Percentiles rank a stretch among this genome's conserved stretches.
phyloP scores from a whole-genome alignment of 2,797 vertebrate species.

The Lutjanus campechanus region DNA sequence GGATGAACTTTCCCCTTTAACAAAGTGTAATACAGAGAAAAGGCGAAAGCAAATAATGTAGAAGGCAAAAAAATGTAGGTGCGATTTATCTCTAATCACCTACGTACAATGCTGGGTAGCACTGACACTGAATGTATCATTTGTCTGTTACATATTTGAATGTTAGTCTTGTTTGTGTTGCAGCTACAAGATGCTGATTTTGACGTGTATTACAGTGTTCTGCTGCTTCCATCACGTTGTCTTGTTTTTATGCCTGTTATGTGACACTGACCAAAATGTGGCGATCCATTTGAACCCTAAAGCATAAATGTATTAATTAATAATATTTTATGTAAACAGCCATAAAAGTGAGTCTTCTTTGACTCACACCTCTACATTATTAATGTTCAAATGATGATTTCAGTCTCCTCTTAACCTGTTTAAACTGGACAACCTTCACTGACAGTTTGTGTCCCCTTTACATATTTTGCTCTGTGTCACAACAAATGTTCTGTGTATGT shows the following conservation, averaged over 20 bases:
- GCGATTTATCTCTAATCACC: background rate
- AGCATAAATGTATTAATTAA: background rate
- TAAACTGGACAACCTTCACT: background rate
- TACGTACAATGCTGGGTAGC: background rate
- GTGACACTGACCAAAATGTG: constrained; percentile 83
- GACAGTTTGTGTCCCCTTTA: background rate
- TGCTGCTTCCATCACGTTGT: constrained; percentile 81
- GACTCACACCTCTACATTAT: background rate
- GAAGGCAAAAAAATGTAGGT: background rate
- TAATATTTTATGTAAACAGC: background rate
- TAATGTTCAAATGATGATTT: constrained; percentile 6
- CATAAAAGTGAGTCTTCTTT: background rate
- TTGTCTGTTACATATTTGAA: constrained; percentile 82
- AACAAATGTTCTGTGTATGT: constrained; percentile 85
- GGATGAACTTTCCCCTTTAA: too few relatives aligned
- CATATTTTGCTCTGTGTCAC: constrained; percentile 83
- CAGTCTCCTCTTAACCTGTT: background rate
- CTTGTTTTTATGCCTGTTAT: constrained; percentile 83
- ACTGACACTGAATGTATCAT: constrained; percentile 81
- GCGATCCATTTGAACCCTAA: background rate
- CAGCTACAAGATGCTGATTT: constrained; percentile 59
- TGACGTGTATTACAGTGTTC: constrained; percentile 65
- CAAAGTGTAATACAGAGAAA: background rate
- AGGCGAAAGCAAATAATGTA: background rate
- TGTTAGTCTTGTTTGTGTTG: constrained; percentile 78